These are phyloP conservation scores for Dromaius novaehollandiae DNA, from an alignment of 2,113 vertebrate genomes.

Conservation along the genomic window DNA sequence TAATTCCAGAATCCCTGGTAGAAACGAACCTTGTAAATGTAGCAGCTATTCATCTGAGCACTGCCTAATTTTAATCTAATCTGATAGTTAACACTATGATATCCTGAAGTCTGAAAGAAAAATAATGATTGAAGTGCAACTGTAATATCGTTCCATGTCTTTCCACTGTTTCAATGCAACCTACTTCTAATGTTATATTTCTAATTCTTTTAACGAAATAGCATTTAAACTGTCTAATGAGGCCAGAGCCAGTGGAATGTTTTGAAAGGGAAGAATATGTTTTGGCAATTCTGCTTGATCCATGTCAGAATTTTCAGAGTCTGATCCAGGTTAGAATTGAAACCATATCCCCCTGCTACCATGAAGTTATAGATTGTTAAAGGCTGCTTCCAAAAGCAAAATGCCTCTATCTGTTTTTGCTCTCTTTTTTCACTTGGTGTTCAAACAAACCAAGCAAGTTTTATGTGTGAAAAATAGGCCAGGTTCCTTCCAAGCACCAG, in stretches of 20 bases:
- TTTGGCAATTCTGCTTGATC: constrained; percentile 55
- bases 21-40: not conserved
- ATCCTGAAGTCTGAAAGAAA: not conserved
- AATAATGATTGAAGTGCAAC: not conserved
- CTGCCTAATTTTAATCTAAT: not conserved
- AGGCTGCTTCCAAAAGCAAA: constrained; percentile 60
- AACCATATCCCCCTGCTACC: constrained; percentile 59
- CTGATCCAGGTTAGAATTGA: constrained; percentile 71
- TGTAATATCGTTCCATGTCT: not conserved
- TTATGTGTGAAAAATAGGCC: not conserved
- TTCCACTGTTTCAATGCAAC: not conserved
- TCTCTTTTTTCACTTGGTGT: constrained; percentile 2
- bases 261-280: constrained; percentile 63
- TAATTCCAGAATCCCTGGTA: not conserved
- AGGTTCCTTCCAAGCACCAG: not conserved
- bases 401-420: constrained; percentile 35
- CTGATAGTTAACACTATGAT: not conserved
- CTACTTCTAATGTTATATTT: constrained; percentile 21
- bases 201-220: constrained; percentile 20
- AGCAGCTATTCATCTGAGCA: not conserved
- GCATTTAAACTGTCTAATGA: not conserved
- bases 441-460: constrained; percentile 28
- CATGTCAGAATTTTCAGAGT: constrained; percentile 59
- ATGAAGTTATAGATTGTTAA: constrained; percentile 33
- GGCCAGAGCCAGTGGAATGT: constrained; percentile 37